These are phyloP conservation scores for Sardinella longiceps DNA, from an alignment of 2,797 vertebrate genomes.

Conservation along the genomic window DNA sequence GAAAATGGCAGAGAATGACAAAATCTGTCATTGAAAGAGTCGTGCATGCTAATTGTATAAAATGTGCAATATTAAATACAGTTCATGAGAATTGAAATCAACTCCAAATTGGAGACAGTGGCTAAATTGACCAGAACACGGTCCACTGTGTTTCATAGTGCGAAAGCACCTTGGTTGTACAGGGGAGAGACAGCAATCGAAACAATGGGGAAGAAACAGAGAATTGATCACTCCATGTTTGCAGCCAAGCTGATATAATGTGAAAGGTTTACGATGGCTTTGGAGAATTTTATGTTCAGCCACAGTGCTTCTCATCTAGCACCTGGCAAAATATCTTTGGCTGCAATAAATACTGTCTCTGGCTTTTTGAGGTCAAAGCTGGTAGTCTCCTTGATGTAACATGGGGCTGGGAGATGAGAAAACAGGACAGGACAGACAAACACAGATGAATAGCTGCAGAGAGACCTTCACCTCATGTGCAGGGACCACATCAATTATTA, in stretches of 20 bases:
- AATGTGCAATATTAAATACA: no score
- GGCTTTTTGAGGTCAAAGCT: slow-evolving; percentile 9
- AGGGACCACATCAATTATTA: not conserved
- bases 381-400: slow-evolving; percentile 5
- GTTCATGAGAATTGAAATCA: not conserved
- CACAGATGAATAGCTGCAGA: not conserved
- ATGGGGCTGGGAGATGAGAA: not conserved
- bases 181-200: not conserved
- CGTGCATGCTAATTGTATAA: not conserved
- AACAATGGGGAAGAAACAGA: not conserved
- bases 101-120: not conserved
- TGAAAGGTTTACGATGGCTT: slow-evolving; percentile 13
- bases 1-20: not conserved
- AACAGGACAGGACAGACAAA: not conserved
- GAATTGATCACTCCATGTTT: not conserved
- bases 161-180: not conserved
- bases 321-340: slow-evolving; percentile 12
- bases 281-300: slow-evolving; percentile 13
- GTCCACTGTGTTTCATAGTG: not conserved
- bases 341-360: slow-evolving; percentile 1
- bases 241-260: not conserved
- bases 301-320: slow-evolving; percentile 12
- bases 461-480: not conserved
- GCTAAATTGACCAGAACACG: not conserved
- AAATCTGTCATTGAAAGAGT: not conserved